Evolutionary conservation across 2,888 invertebrate species (phyloP).

Genomic region (Eupithecia abbreviata): DNA sequence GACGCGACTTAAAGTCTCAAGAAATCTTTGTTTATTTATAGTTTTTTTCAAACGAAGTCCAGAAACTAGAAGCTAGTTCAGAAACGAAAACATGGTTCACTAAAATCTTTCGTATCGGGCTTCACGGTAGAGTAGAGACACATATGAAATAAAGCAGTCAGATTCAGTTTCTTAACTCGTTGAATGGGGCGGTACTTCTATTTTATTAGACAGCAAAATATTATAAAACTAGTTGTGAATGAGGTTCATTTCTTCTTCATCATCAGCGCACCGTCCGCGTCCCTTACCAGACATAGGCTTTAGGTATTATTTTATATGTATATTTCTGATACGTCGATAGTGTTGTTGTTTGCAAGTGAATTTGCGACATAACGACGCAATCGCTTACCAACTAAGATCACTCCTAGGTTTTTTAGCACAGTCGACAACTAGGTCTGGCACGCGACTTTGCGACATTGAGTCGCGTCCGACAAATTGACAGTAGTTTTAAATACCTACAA

Average conservation of each 20-base stretch:
- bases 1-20: constrained; percentile 4
- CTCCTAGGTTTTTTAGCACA: not conserved
- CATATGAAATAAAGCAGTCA: not conserved
- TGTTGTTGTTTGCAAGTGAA: not conserved
- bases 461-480: not conserved
- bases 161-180: not conserved
- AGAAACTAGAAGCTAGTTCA: not conserved
- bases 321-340: not conserved
- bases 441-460: not conserved
- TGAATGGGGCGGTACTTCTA: not conserved
- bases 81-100: not conserved
- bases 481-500: constrained; percentile 17
- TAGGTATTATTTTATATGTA: no score
- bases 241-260: not conserved
- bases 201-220: not conserved
- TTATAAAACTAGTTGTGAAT: not conserved
- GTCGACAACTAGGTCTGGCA: not conserved
- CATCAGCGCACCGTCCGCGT: no score
- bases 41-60: no score
- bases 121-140: no score
- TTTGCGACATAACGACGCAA: not conserved
- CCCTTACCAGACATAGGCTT: no score
- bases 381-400: not conserved
- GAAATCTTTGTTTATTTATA: not conserved
- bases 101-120: no score